Conservation (phyloP, 2,113 vertebrate species). For the Phainopepla nitens region DNA sequence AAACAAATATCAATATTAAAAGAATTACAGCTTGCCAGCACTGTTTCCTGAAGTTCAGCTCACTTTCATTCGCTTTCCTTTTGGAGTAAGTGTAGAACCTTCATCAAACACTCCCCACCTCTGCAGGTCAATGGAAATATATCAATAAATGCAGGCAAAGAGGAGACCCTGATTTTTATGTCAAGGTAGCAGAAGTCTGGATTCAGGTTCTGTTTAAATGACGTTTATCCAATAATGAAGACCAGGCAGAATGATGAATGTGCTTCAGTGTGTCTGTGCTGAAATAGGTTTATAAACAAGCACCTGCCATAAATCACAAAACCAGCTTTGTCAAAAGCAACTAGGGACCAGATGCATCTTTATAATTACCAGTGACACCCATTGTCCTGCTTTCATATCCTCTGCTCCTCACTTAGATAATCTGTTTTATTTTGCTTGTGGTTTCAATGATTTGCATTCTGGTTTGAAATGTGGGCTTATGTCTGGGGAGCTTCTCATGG, state of each 20-base stretch:
- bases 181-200: conserved; percentile 42
- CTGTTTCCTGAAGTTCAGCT: neutral
- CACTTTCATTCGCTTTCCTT: neutral
- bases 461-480: neutral
- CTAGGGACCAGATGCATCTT: conserved; percentile 76
- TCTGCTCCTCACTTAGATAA: conserved; percentile 34
- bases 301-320: conserved; percentile 79
- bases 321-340: conserved; percentile 77
- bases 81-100: neutral
- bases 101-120: neutral
- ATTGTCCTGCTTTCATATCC: conserved; percentile 67
- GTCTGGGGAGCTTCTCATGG: neutral
- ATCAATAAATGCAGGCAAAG: conserved; percentile 34
- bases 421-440: conserved; percentile 26
- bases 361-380: conserved; percentile 75
- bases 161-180: conserved; percentile 4
- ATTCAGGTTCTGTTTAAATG: conserved; percentile 65
- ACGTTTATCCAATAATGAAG: conserved; percentile 75
- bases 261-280: conserved; percentile 56
- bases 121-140: conserved; percentile 39
- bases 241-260: conserved; percentile 77
- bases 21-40: neutral
- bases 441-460: conserved; percentile 21
- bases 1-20: neutral
- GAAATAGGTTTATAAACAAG: conserved; percentile 79